Evolutionary conservation across 2,113 vertebrate species (phyloP).

Genomic region (Rhizomys pruinosus): DNA sequence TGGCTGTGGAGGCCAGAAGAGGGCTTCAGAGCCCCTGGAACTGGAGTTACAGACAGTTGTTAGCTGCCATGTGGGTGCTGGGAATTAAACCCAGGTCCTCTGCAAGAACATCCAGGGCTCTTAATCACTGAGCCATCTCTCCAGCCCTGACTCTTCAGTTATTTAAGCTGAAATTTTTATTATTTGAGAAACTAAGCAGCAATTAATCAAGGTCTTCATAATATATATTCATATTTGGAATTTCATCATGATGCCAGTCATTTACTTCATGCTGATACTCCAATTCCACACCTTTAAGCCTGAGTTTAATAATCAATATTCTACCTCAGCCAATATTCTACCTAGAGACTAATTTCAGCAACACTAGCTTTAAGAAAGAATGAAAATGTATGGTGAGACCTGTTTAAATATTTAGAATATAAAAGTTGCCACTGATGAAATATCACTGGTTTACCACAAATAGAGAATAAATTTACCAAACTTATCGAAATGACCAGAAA

Average conservation of each 20-base stretch:
- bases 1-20: too few relatives aligned
- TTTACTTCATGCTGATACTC: neutral
- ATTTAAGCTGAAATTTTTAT: neutral
- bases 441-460: neutral
- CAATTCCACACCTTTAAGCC: neutral
- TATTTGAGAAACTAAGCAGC: neutral
- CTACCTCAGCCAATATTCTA: slow-evolving; percentile 22
- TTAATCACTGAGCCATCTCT: too few relatives aligned
- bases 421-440: slow-evolving; percentile 11
- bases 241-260: neutral
- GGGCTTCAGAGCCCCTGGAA: too few relatives aligned
- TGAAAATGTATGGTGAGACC: neutral
- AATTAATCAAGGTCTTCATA: neutral
- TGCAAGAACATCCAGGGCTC: too few relatives aligned
- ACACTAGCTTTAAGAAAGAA: neutral
- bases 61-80: too few relatives aligned
- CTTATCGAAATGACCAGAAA: slow-evolving; percentile 36
- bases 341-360: neutral
- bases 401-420: slow-evolving; percentile 43
- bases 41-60: too few relatives aligned
- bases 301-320: neutral
- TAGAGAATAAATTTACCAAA: slow-evolving; percentile 32
- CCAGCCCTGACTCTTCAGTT: too few relatives aligned
- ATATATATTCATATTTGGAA: slow-evolving; percentile 17
- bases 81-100: too few relatives aligned